Evolutionary conservation across 2,888 invertebrate genomes (phyloP), one percentile per base, ranked within the genome.

Genomic region (Perizoma affinitatum): DNA sequence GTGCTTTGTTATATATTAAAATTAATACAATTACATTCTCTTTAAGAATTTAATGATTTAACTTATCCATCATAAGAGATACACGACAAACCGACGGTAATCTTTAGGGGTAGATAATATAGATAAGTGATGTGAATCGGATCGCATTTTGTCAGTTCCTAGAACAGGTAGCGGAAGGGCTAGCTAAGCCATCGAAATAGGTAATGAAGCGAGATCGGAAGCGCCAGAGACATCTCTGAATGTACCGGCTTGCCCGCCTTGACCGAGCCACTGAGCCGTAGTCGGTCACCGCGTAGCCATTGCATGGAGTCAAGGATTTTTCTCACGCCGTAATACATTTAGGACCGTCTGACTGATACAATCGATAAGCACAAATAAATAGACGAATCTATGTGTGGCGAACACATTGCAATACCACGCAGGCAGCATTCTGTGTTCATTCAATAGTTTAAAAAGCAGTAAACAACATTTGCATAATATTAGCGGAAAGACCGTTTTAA

Each of bases 181-280:
- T 22, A 22, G 22, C 44, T 57, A 50, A 44, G 36, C 36, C 36
- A 52, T 52, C 56, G 50, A 9, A 44, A 54, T 53, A 62, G 50
- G 57, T 58, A 61, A 51, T 59, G 70, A 69, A 71, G 69, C 72
- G 57, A 69, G 64, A 68, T 76, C 67, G 76, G 79, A 81, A 79
- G 69, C 70, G 54, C 49, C 44, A 61, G 69, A 57, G 67, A 69
- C 61, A 63, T 69, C 69, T 58, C 68, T 67, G 57, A 58, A 48
- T 58, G 56, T 71, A 66, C 64, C 77, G 79, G 73, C 70, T 75
- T 75, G 69, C 68, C 73, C 54, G 71, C 87, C 87, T 86, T 87
- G 86, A 83, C 84, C 84, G 77, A 80, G 71, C 75, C 78, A 76
- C 74, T 82, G 79, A 80, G 69, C 80, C 80, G 75, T 69, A 72